Base-by-base conservation (phyloP, 2,113 vertebrate genomes). In the Neogobius melanostomus region DNA sequence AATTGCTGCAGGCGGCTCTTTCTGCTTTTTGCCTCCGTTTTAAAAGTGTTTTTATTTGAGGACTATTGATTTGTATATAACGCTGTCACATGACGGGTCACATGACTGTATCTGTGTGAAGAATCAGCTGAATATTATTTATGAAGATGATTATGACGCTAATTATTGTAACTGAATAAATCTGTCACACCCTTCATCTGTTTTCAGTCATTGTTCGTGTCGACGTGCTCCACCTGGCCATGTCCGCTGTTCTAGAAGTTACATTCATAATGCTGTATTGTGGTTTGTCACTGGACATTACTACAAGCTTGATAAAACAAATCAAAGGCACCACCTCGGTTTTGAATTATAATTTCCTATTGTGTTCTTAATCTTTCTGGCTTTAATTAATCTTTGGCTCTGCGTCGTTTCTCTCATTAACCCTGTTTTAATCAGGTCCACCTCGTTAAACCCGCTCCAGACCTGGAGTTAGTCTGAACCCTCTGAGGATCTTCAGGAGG, bases 351-450 rank as follows among this genome's bases (percentile, higher is more conserved):
- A 21, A 54, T 56, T 56, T 28, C 10, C 16, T 9, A 11, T 56
- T 56, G 17, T 56, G 53, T 28, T 56, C 16, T 56, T 56, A 56
- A 56, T 56, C 53, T 56, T 56, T 54, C 53, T 21, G 28, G 11
- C 53, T 10, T 56, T 56, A 56, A 56, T 56, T 56, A 56, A 56
- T 56, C 53, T 56, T 56, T 56, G 10, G 17, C 53, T 28, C 53
- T 56, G 53, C 10, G 53, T 9, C 17, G 16, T 56, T 56, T 56
- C 53, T 56, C 16, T 21, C 53, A 56, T 56, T 56, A 56, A 28
- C 53, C 53, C 17, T 56, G 53, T 11, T 56, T 56, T 56, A 56
- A 56, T 56, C 53, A 56, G 53, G 53, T 56, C 53, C 53, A 56
- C 6, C 53, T 60, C 11, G 36, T 60, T 60, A 42, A 60, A 36